Conservation (phyloP, 92 coral and sea anemone genomes). For the Siderastrea siderea region DNA sequence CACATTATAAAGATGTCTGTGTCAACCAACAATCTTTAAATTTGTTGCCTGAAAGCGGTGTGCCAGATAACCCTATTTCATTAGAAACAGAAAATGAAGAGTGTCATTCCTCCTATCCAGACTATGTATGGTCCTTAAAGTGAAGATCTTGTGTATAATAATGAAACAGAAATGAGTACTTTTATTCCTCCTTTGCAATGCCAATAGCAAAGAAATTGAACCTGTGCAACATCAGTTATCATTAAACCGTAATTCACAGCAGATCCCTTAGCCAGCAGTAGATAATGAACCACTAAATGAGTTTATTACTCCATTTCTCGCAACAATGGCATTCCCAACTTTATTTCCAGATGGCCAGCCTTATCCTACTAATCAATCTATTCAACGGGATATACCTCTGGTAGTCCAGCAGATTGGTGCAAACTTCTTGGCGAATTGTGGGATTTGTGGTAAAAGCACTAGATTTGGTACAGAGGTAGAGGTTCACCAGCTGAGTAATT, state of each 20-base stretch:
- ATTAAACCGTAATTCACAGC: background rate
- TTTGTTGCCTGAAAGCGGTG: constrained; percentile 50
- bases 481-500: too few relatives aligned
- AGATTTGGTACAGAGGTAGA: too few relatives aligned
- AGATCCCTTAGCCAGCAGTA: constrained; percentile 58
- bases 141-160: constrained; percentile 49
- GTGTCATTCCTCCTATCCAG: constrained; percentile 20
- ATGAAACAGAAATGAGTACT: constrained; percentile 40
- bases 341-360: constrained; percentile 40
- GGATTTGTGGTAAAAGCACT: too few relatives aligned
- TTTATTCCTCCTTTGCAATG: constrained; percentile 39
- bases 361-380: constrained; percentile 36
- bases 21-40: constrained; percentile 28
- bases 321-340: constrained; percentile 41
- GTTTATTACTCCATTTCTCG: constrained; percentile 41
- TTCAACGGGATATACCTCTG: too few relatives aligned
- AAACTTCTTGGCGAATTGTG: too few relatives aligned
- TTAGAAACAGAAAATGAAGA: constrained; percentile 54
- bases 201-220: constrained; percentile 34
- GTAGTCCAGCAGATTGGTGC: too few relatives aligned
- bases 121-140: constrained; percentile 41
- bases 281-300: constrained; percentile 60
- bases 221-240: constrained; percentile 31
- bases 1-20: constrained; percentile 45
- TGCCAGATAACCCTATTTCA: constrained; percentile 35